Evolutionary conservation across 2,113 vertebrate species (phyloP).

Genomic region (Microtus oregoni): DNA sequence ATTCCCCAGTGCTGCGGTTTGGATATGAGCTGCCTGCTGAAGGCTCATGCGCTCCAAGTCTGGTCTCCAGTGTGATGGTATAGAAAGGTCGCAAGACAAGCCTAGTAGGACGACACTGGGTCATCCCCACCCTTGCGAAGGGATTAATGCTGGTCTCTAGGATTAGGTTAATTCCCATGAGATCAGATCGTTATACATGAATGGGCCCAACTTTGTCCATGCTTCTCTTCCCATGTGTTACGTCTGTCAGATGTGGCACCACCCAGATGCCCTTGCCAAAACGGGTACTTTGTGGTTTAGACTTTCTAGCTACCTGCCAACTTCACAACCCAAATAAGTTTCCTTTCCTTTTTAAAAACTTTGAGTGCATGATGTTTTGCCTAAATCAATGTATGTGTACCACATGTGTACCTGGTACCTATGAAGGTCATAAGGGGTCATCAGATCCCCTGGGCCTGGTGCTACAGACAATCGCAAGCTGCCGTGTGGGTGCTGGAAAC

Average conservation of each 20-base stretch:
- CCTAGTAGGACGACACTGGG: neutral
- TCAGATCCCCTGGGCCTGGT: neutral
- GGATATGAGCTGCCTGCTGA: neutral
- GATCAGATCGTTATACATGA: neutral
- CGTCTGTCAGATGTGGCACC: neutral
- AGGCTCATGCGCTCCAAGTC: neutral
- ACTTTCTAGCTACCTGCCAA: neutral
- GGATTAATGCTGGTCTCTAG: neutral
- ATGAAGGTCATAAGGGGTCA: no score
- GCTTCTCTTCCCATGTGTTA: neutral
- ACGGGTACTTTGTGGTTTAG: rapidly evolving
- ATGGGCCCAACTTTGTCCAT: neutral
- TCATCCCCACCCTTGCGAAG: neutral
- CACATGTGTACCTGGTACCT: neutral
- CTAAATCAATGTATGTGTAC: neutral
- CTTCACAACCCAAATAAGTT: neutral
- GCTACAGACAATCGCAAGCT: neutral
- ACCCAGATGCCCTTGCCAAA: neutral
- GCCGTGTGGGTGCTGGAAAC: no score
- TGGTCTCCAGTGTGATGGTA: neutral
- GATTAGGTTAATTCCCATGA: neutral
- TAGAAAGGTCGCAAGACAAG: neutral
- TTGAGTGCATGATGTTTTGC: neutral
- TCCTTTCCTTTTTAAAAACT: neutral
- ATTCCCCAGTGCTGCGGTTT: neutral